Evolutionary conservation across 2,113 vertebrate species (phyloP).

Genomic region (Pachyramphus minor): DNA sequence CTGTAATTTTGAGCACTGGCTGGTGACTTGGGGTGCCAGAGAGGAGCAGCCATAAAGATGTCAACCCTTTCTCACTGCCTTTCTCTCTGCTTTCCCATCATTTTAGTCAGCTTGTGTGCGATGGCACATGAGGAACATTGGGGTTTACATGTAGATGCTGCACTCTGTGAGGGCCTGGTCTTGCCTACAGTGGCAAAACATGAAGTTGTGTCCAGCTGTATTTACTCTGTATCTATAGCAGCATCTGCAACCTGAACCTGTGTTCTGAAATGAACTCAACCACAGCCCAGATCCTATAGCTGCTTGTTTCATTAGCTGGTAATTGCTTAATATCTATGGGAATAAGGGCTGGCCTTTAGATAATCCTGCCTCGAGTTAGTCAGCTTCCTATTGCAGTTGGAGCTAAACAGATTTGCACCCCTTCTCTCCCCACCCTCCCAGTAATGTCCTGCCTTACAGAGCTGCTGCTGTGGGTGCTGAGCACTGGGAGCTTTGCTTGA

Average conservation of each 20-base stretch:
- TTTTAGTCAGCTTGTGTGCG: neutral
- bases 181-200: neutral
- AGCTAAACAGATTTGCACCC: neutral
- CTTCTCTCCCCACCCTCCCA: neutral
- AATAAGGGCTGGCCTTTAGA: neutral
- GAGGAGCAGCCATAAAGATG: fast-evolving
- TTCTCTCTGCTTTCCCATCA: neutral
- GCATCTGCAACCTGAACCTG: neutral
- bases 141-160: fast-evolving
- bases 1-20: neutral
- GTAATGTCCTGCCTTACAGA: neutral
- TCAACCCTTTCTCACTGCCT: neutral
- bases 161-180: neutral
- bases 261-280: neutral
- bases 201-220: neutral
- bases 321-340: neutral
- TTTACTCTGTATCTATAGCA: neutral
- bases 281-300: neutral
- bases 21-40: neutral
- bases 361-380: neutral
- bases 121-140: fast-evolving
- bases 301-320: neutral
- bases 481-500: neutral
- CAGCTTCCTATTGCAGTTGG: neutral
- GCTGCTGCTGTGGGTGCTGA: neutral